Conservation (phyloP, 2,797 vertebrate species). For the Phyllotis vaccarum region DNA sequence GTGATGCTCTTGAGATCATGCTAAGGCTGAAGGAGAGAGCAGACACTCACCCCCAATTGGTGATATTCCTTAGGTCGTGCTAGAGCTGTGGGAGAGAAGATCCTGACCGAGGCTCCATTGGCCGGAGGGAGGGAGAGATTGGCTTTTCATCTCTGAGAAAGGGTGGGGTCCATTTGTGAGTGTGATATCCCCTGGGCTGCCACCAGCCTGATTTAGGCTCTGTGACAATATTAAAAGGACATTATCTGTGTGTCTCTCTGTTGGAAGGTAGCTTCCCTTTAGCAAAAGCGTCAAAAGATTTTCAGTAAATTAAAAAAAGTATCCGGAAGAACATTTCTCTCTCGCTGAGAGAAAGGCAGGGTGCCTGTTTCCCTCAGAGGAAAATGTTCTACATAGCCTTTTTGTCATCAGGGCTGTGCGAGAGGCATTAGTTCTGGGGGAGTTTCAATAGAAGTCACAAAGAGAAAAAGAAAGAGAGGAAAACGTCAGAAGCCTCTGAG, state of each 20-base stretch:
- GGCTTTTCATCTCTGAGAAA: fast-evolving
- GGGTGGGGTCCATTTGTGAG: neutral
- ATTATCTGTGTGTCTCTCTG: neutral
- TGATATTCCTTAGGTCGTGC: fast-evolving
- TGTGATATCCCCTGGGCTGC: neutral
- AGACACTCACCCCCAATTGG: fast-evolving
- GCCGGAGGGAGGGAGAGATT: neutral
- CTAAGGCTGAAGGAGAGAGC: too few species aligned
- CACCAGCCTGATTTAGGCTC: fast-evolving
- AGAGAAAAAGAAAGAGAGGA: neutral
- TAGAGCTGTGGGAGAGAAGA: neutral
- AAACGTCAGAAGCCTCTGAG: neutral
- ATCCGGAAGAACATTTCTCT: conserved; percentile 62
- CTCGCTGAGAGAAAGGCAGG: conserved; percentile 51
- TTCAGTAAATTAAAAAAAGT: conserved; percentile 72
- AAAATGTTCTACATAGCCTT: neutral
- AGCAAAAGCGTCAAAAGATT: neutral
- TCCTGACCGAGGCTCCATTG: fast-evolving
- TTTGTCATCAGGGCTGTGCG: conserved; percentile 23
- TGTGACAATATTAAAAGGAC: neutral
- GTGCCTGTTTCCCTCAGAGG: conserved; percentile 40
- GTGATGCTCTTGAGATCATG: neutral
- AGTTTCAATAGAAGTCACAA: conserved; percentile 35
- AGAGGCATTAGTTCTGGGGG: neutral
- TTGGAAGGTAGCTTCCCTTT: neutral